Conservation (phyloP, 2,797 vertebrate genomes). For the Hybognathus amarus region DNA sequence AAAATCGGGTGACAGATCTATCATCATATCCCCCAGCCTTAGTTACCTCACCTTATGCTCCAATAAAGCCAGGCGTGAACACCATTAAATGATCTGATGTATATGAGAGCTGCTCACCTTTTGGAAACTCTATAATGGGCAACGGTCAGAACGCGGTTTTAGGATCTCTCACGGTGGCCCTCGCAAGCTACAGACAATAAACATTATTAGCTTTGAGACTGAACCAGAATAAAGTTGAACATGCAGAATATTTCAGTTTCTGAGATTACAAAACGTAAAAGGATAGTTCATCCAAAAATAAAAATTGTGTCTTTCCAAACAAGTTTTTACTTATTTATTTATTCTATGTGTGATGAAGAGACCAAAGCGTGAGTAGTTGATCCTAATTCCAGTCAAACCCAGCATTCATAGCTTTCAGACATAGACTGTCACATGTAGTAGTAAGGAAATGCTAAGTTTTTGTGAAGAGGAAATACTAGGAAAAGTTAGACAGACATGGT, state of each 20-base stretch:
- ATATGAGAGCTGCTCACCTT: constrained; percentile 79
- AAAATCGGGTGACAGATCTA: neutral
- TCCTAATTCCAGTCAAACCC: no score
- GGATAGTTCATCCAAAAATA: neutral
- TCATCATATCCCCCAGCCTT: neutral
- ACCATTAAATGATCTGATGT: neutral
- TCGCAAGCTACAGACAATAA: constrained; percentile 80
- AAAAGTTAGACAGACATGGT: no score
- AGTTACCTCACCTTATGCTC: neutral
- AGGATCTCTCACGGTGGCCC: constrained; percentile 96
- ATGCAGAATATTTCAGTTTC: neutral
- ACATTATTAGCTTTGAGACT: neutral
- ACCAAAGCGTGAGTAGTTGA: neutral
- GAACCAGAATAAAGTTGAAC: neutral
- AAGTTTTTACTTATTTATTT: neutral
- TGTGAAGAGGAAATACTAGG: no score
- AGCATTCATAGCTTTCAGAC: no score
- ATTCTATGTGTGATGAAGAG: neutral
- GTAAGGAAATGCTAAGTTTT: no score
- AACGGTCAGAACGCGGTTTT: constrained; percentile 93
- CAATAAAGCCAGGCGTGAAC: neutral
- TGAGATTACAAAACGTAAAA: neutral
- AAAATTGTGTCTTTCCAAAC: neutral
- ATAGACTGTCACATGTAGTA: no score
- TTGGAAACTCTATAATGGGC: constrained; percentile 97